Conservation (phyloP, 2,888 invertebrate species). For the Ennomos fuscantarius region DNA sequence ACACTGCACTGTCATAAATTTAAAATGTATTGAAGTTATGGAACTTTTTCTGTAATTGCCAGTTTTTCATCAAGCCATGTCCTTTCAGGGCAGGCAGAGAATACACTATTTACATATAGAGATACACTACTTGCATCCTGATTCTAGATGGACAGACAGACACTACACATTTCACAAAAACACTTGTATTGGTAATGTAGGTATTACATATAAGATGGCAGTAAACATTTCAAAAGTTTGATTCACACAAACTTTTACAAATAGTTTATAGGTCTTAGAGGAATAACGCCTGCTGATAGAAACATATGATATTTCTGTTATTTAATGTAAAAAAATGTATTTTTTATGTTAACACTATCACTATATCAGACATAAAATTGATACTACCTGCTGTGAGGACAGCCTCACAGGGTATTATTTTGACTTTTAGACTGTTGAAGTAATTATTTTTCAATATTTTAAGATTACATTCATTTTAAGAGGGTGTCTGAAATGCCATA, state of each 20-base stretch:
- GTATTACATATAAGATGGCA: slow-evolving; percentile 12
- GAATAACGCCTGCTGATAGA: no score
- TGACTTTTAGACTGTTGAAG: no score
- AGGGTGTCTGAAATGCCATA: no score
- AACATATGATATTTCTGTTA: no score
- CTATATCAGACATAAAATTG: no score
- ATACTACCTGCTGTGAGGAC: no score
- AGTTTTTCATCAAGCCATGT: slow-evolving; percentile 15
- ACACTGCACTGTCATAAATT: slow-evolving; percentile 7
- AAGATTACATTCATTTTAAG: no score
- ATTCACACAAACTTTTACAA: background rate
- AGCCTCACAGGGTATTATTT: no score
- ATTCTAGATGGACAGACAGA: background rate
- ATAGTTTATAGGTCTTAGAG: no score
- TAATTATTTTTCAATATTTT: no score
- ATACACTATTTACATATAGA: slow-evolving; percentile 1
- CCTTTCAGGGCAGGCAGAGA: slow-evolving; percentile 17
- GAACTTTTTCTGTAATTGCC: background rate
- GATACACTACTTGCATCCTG: background rate
- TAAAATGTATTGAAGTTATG: background rate
- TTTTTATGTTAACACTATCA: no score
- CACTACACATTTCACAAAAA: slow-evolving; percentile 8
- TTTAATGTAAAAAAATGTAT: no score
- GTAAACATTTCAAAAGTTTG: background rate
- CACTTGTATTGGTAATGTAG: slow-evolving; percentile 6